Evolutionary conservation across 2,113 vertebrate species (phyloP), one percentile per base, ranked within the genome.

Genomic region (Pseudorhombus dupliciocellatus): DNA sequence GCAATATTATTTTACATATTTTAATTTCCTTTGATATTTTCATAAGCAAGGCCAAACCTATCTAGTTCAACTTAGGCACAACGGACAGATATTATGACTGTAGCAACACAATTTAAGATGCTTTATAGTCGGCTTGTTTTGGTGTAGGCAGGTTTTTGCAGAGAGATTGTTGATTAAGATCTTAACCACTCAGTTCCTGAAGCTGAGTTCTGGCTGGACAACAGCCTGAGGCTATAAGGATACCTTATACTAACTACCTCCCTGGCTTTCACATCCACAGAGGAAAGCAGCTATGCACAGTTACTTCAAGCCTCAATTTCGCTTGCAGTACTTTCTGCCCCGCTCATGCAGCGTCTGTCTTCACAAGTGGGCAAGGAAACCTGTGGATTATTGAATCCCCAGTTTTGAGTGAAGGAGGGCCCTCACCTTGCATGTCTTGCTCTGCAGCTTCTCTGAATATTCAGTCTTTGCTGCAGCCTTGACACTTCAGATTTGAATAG

Each of bases 381-480:
- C 20, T 50, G 6, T n/a, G 20, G 20, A 20, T 1, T 6, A 14
- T 21, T n/a, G 46, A 50, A n/a, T n/a, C 46, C 21, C 14, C 18
- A n/a, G 46, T 50, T 50, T n/a, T 9, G 46, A 50, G 18, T 50
- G 20, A 50, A 50, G 20, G 10, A n/a, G 20, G 10, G 8, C 21
- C 50, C 16, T 24, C 46, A 73, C 69, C 69, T 65, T 56, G 79
- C 57, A 20, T 37, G 34, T 37, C 31, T 9, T 34, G 31, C 31
- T 34, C 31, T 12, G 31, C 53, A 68, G 50, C 51, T 11, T 40
- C 40, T 44, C 40, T 46, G 21, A 53, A 63, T 64, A 50, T 68
- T 42, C 48, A 50, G 48, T 46, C 54, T 54, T n/a, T 24, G 42
- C 61, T 52, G 44, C 42, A 37, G 44, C 62, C 50, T 68, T 6